Percentiles rank a stretch among this genome's conserved stretches.
Conservation (phyloP, 1,140 invertebrate genomes). For the Meloidogyne hapla region DNA sequence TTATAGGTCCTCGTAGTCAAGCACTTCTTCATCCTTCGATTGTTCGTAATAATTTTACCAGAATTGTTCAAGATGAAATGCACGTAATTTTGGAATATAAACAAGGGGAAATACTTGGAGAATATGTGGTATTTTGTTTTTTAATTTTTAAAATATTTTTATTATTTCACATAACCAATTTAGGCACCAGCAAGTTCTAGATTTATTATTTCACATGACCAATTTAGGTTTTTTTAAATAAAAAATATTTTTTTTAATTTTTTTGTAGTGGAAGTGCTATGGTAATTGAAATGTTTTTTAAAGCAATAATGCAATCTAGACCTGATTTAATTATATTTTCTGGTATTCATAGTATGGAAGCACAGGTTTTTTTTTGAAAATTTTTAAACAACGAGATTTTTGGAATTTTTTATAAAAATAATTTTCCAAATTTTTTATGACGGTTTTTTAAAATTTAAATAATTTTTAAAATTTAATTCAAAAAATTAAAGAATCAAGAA, state of each 20-base stretch:
- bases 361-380: slow-evolving; percentile 50
- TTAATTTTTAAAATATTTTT: no score
- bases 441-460: no score
- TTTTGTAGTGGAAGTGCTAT: slow-evolving; percentile 56
- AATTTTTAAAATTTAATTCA: not conserved
- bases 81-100: slow-evolving; percentile 67
- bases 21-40: slow-evolving; percentile 64
- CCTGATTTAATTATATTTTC: slow-evolving; percentile 66
- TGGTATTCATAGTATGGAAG: slow-evolving; percentile 67
- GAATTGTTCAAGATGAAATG: slow-evolving; percentile 65
- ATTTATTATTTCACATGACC: slow-evolving; percentile 67
- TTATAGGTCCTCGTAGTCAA: slow-evolving; percentile 64
- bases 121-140: slow-evolving; percentile 46
- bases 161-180: no score
- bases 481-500: slow-evolving; percentile 47
- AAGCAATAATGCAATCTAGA: slow-evolving; percentile 57
- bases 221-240: slow-evolving; percentile 60
- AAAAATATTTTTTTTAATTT: slow-evolving; percentile 4
- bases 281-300: slow-evolving; percentile 66
- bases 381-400: no score
- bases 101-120: slow-evolving; percentile 65
- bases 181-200: slow-evolving; percentile 65
- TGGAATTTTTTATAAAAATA: no score
- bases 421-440: no score
- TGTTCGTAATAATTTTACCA: slow-evolving; percentile 62